Base-by-base conservation (phyloP, 2,888 invertebrate genomes). In the Tachina fera region DNA sequence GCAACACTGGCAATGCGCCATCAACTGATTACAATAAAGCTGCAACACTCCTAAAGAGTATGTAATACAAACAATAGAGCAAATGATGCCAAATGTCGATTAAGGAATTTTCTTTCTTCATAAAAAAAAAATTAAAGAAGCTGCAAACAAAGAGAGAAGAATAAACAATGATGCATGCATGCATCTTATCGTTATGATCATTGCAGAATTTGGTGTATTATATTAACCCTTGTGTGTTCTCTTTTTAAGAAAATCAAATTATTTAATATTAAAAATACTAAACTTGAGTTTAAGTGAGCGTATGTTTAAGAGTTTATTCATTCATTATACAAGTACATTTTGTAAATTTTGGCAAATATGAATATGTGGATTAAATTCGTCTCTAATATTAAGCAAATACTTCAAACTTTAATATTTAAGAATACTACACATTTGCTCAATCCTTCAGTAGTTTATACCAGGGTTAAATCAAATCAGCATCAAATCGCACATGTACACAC, bases 21-120 rank as follows among this genome's bases (percentile, higher is more conserved):
- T 53, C 31, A 45, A 58, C 22, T 76, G 45, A 56, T 70, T 43
- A 78, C 31, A 61, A 71, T 41, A 19, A 11, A 61, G 61, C 53
- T 51, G 1, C 53, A 43, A 22, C 70, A 45, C 41, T 14, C n/a
- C 11, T 31, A 43, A 61, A 53, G 53, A 63, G 71, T 19, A 16
- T 49, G 13, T 8, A 43, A 49, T 22, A 47, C 39, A 47, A 71
- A 84, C 79, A 70, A 71, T 71, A 75, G 70, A 80, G 61, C 70
- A 75, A 56, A 74, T 77, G 84, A 82, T 70, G 74, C 79, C 61
- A 80, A 80, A 70, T 84, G 71, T 80, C 76, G 80, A 77, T 77
- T 77, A 77, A 68, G 72, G 72, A 72, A 80, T 83, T 71, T 77
- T 53, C 39, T 49, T 74, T 67, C 31, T 56, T 5, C 58, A n/a